Evolutionary conservation across 2,888 invertebrate species (phyloP).

Genomic region (Uloborus plumipes): DNA sequence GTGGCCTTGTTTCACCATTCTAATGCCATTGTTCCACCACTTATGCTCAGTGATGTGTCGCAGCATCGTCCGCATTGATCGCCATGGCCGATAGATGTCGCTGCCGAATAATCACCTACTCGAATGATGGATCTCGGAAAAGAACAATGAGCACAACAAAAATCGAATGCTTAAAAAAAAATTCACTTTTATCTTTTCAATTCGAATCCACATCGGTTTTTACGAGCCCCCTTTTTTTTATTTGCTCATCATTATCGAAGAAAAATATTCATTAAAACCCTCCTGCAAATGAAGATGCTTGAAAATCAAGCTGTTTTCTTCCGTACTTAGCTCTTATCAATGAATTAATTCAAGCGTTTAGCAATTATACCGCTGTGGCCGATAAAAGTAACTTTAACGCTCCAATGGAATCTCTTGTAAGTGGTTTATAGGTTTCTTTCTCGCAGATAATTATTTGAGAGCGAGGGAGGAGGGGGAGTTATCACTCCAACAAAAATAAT

Average conservation of each 20-base stretch:
- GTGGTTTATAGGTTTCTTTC: constrained; percentile 61
- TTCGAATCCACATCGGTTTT: constrained; percentile 59
- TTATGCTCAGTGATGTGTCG: constrained; percentile 56
- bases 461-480: constrained; percentile 23
- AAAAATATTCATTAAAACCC: constrained; percentile 57
- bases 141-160: constrained; percentile 58
- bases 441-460: constrained; percentile 61
- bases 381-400: constrained; percentile 63
- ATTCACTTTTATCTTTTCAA: constrained; percentile 36
- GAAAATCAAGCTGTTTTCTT: constrained; percentile 44
- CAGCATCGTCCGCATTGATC: constrained; percentile 40
- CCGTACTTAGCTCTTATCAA: constrained; percentile 48
- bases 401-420: constrained; percentile 59
- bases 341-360: constrained; percentile 63
- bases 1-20: neutral
- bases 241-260: constrained; percentile 57
- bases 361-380: constrained; percentile 56
- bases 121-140: constrained; percentile 13
- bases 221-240: constrained; percentile 30
- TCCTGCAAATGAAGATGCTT: constrained; percentile 56
- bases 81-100: constrained; percentile 53
- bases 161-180: constrained; percentile 57
- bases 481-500: constrained; percentile 58
- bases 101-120: constrained; percentile 14
- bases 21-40: constrained; percentile 34